Conservation (phyloP, 1,140 invertebrate genomes). For the Hormaphis cornu region DNA sequence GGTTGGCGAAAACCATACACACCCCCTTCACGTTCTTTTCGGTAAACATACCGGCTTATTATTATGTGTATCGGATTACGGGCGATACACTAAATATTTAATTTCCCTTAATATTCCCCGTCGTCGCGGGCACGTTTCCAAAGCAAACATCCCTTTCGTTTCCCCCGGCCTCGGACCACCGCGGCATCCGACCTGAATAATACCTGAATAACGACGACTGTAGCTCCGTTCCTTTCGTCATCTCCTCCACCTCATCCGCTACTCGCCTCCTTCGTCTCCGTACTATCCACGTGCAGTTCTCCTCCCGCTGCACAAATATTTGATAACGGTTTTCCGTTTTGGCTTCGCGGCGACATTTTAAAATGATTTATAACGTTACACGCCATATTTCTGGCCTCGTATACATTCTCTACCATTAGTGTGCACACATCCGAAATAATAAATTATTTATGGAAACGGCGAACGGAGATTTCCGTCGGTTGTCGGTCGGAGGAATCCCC, state of each 20-base stretch:
- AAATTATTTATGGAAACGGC: conserved; percentile 28
- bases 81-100: conserved; percentile 23
- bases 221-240: background rate
- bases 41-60: conserved; percentile 9
- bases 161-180: background rate
- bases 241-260: background rate
- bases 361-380: conserved; percentile 32
- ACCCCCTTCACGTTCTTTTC: background rate
- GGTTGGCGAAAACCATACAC: too few relatives aligned
- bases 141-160: conserved; percentile 26
- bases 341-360: conserved; percentile 29
- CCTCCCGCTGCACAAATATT: conserved; percentile 28
- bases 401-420: background rate
- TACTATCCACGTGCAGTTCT: too few relatives aligned
- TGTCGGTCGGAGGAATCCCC: background rate
- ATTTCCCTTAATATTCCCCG: conserved; percentile 16
- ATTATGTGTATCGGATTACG: conserved; percentile 17
- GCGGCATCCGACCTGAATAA: background rate
- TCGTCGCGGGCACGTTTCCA: conserved; percentile 21
- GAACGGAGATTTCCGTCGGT: conserved; percentile 23
- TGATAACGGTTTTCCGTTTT: conserved; percentile 33
- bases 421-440: conserved; percentile 25
- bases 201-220: background rate
- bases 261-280: too few relatives aligned
- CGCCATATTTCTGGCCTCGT: conserved; percentile 18